Percentiles rank a stretch among this genome's conserved stretches.
These are phyloP conservation scores for Crotalus tigris DNA, from an alignment of 2,113 vertebrate species.

Conservation along the genomic window DNA sequence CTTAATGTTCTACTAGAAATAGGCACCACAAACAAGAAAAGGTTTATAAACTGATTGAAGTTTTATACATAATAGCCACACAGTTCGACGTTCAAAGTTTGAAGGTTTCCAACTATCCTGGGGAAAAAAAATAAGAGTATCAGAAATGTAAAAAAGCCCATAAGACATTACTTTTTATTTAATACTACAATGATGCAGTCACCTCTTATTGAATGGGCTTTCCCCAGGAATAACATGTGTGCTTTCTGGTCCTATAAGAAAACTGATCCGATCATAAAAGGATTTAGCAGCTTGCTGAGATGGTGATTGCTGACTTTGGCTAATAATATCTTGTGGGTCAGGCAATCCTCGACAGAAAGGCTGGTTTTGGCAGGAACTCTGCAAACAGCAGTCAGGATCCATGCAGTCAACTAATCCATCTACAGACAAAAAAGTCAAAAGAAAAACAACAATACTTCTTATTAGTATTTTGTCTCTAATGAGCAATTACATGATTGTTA, in stretches of 20 bases:
- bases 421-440: conserved; percentile 71
- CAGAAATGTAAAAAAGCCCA: rapidly evolving
- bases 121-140: not conserved
- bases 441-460: conserved; percentile 53
- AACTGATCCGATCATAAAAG: conserved; percentile 90
- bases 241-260: conserved; percentile 86
- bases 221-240: conserved; percentile 90
- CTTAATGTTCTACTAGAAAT: conserved; percentile 57
- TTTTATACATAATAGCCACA: conserved; percentile 41
- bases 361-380: conserved; percentile 92
- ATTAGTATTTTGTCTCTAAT: conserved; percentile 12
- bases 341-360: conserved; percentile 88
- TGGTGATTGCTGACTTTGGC: conserved; percentile 79
- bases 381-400: conserved; percentile 97
- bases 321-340: conserved; percentile 84
- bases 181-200: conserved; percentile 28
- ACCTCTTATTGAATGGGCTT: conserved; percentile 95
- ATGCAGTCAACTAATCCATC: conserved; percentile 95
- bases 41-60: conserved; percentile 23
- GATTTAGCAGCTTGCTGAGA: conserved; percentile 88
- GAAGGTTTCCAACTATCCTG: not conserved
- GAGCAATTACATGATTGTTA: not conserved
- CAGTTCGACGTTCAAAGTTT: not conserved
- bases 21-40: conserved; percentile 46
- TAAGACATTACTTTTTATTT: not conserved